Conservation (phyloP, 2,797 vertebrate species). For the Aulostomus chinensis region DNA sequence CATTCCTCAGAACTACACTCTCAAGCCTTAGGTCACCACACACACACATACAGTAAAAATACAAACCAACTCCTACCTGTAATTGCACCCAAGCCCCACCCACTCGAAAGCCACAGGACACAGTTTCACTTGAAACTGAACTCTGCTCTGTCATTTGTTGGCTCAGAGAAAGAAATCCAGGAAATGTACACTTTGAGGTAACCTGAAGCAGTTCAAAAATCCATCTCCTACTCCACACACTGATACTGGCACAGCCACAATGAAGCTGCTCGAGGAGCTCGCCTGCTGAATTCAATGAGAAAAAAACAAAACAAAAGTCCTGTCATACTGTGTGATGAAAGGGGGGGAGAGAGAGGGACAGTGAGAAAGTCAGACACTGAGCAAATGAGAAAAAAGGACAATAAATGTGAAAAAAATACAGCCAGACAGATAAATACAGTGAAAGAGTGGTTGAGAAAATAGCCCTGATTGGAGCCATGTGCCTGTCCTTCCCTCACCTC, state of each 20-base stretch:
- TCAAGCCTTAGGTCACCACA: constrained; percentile 14
- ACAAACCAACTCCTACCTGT: constrained; percentile 9
- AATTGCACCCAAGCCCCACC: constrained; percentile 24
- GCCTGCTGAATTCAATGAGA: constrained; percentile 25
- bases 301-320: too few relatives aligned
- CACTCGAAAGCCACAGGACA: constrained; percentile 7
- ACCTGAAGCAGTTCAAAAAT: constrained; percentile 15
- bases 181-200: background rate
- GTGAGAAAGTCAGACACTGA: constrained; percentile 25
- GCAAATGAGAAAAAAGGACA: constrained; percentile 19
- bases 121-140: constrained; percentile 40
- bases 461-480: constrained; percentile 47
- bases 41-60: background rate
- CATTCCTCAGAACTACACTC: constrained; percentile 14
- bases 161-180: constrained; percentile 4
- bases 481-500: constrained; percentile 34
- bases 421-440: constrained; percentile 28
- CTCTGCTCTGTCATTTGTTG: background rate
- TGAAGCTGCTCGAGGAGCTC: constrained; percentile 5
- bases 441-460: constrained; percentile 24
- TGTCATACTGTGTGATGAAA: constrained; percentile 36
- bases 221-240: background rate
- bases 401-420: constrained; percentile 13
- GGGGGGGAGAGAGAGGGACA: constrained; percentile 22
- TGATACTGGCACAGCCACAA: constrained; percentile 5